Evolutionary conservation across 92 coral and sea anemone species (phyloP), one percentile per base, ranked within the genome.

Genomic region (Montipora capitata): DNA sequence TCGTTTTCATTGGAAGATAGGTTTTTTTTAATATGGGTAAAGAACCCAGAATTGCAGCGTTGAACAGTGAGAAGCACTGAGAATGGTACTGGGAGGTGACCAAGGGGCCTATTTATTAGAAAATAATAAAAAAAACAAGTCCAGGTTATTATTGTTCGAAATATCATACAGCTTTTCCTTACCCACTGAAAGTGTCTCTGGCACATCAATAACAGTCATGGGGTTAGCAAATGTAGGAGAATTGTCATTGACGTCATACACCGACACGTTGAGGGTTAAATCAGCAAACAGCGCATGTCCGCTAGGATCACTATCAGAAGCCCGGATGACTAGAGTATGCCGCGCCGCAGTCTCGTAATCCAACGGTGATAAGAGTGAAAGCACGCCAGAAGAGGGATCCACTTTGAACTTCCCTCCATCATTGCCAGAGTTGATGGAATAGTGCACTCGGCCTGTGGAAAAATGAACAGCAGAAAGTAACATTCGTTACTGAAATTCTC

Each of bases 231-330:
- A 90, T 63, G 57, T 0, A 0, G 98, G 98, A 42, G 80, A 38
- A 80, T 90, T 93, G 44, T 95, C 98, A 45, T 95, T 95, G 16
- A 95, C 90, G 38, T 88, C 96, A 3, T 57, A 27, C 16, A 95
- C 96, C 40, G 44, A 76, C 10, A 95, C 90, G 43, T 62, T 74
- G 52, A 91, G 68, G 62, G 94, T 64, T 57, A 95, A 75, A 38
- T 88, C 91, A 40, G 86, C 86, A 74, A 85, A 87, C 27, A 83
- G 58, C 16, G 84, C 89, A 43, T 45, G 54, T 13, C 82, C 88
- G 65, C 45, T 48, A 9, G 72, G 68, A 80, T 90, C 95, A 57
- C 74, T 79, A 79, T 95, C 98, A 20, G 84, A 73, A 9, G 98
- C 98, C 10, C 92, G 96, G 45, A 95, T 71, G 8, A 85, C 86